These are phyloP conservation scores for Prolemur simus DNA, from an alignment of 2,113 vertebrate species.

Conservation along the genomic window DNA sequence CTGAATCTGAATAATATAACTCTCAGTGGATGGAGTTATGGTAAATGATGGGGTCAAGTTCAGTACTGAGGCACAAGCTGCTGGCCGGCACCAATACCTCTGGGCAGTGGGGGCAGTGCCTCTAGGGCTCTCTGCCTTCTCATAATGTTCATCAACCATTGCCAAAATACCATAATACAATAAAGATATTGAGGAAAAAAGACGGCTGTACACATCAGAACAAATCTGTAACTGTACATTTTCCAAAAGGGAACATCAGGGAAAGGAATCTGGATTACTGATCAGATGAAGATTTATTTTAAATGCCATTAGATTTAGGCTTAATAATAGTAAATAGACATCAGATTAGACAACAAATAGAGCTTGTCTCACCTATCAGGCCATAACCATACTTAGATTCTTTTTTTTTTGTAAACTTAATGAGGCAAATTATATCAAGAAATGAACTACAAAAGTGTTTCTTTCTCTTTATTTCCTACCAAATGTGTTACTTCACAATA, in stretches of 20 bases:
- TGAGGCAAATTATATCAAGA: not conserved
- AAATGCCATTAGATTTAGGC: not conserved
- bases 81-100: not conserved
- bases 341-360: not conserved
- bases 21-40: not conserved
- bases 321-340: not conserved
- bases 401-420: not conserved
- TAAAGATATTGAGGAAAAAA: not conserved
- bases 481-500: not conserved
- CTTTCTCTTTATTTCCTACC: not conserved
- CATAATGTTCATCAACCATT: not conserved
- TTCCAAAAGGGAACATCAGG: not conserved
- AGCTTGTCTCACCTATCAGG: not conserved
- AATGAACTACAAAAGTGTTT: not conserved
- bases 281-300: slow-evolving; percentile 5
- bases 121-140: not conserved
- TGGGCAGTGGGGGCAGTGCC: accelerated
- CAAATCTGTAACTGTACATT: not conserved
- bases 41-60: not conserved
- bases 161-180: not conserved
- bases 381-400: not conserved
- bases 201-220: not conserved
- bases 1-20: not conserved
- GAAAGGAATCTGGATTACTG: not conserved
- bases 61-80: not conserved